A percentile compares a stretch with the other conserved stretches of the same genome.
These are phyloP conservation scores for Sula dactylatra DNA, from an alignment of 2,113 vertebrate genomes.

Conservation along the genomic window DNA sequence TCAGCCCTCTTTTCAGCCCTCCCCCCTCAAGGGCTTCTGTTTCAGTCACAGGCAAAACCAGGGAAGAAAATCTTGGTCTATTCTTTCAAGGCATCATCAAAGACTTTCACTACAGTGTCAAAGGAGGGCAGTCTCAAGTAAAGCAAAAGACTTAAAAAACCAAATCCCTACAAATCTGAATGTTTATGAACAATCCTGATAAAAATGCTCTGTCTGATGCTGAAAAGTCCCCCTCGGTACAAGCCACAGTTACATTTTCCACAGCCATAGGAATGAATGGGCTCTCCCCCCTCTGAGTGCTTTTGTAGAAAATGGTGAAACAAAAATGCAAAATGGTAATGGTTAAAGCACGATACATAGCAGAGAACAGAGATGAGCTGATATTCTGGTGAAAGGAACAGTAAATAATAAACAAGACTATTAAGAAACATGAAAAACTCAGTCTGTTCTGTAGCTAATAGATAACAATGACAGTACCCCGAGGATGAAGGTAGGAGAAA, in stretches of 20 bases:
- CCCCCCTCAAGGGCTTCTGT: not conserved
- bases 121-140: conserved; percentile 27
- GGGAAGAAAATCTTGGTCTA: not conserved
- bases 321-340: not conserved
- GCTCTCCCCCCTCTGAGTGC: not conserved
- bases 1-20: not conserved
- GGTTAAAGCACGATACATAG: not conserved
- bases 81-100: not conserved
- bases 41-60: not conserved
- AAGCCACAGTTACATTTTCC: not conserved
- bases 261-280: not conserved
- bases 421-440: not conserved
- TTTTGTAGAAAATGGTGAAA: not conserved
- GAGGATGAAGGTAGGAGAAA: not conserved
- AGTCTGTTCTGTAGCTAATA: not conserved
- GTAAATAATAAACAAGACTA: not conserved
- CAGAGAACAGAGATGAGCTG: not conserved
- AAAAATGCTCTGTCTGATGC: not conserved
- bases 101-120: not conserved
- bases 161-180: not conserved
- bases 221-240: not conserved
- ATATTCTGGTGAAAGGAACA: not conserved
- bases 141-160: not conserved
- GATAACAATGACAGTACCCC: not conserved
- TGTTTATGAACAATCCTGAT: not conserved